phyloP scores from a whole-genome alignment of 2,797 vertebrate species.

The Psittacula echo region DNA sequence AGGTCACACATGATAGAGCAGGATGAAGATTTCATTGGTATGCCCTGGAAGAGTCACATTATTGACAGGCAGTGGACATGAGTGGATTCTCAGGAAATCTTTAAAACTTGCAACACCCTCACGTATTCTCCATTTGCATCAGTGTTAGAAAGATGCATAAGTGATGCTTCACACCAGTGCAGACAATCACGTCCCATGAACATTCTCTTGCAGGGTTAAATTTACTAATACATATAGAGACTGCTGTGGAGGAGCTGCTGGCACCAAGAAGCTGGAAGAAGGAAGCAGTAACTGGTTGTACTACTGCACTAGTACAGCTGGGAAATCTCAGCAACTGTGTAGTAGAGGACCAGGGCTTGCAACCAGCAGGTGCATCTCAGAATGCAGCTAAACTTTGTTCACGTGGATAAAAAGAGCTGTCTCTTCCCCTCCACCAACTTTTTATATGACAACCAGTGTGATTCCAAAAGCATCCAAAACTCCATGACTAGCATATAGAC shows the following conservation, averaged over 20 bases:
- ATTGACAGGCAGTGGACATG: not conserved
- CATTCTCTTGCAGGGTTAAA: not conserved
- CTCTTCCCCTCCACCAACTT: not conserved
- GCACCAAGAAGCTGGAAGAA: not conserved
- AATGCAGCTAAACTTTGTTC: not conserved
- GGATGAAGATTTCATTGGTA: not conserved
- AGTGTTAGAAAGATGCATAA: not conserved
- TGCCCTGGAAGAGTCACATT: not conserved
- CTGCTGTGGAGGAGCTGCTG: not conserved
- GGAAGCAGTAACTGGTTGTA: not conserved
- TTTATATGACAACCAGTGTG: not conserved
- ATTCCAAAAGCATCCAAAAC: not conserved
- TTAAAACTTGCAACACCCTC: not conserved
- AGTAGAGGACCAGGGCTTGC: not conserved
- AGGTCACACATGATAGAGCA: not conserved
- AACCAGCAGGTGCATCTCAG: not conserved
- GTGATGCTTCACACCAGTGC: not conserved
- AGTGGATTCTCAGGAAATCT: not conserved
- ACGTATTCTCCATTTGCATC: not conserved
- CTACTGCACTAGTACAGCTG: not conserved
- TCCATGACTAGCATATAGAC: not conserved
- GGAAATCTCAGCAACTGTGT: not conserved
- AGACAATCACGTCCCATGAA: not conserved
- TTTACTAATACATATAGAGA: not conserved
- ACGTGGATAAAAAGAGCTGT: not conserved